Conservation (phyloP, 2,888 invertebrate genomes). For the Dryocosmus kuriphilus region DNA sequence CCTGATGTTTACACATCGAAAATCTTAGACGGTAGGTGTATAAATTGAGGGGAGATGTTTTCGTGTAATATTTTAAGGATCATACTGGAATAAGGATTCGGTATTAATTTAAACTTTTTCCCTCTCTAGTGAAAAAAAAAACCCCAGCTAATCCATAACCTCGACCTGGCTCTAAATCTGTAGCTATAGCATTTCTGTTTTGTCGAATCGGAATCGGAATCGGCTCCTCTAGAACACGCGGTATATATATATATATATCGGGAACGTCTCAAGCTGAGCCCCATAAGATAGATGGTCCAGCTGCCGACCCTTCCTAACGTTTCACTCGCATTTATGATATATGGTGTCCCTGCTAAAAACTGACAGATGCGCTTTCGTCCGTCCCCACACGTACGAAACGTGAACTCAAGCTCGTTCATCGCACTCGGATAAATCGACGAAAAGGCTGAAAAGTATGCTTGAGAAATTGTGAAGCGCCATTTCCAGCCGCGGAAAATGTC, state of each 20-base stretch:
- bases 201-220: background rate
- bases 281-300: constrained; percentile 67
- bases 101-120: too few species aligned
- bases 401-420: constrained; percentile 32
- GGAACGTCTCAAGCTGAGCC: constrained; percentile 62
- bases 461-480: constrained; percentile 57
- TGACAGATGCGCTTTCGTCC: constrained; percentile 65
- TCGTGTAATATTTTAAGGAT: too few species aligned
- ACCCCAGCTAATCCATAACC: background rate
- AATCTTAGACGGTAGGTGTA: too few species aligned
- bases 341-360: constrained; percentile 66
- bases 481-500: background rate
- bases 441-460: constrained; percentile 58
- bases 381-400: constrained; percentile 24
- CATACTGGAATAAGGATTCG: too few species aligned
- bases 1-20: too few species aligned
- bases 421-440: constrained; percentile 60
- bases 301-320: constrained; percentile 58
- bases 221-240: background rate
- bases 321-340: constrained; percentile 68
- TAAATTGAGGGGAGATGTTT: too few species aligned
- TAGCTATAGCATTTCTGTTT: background rate
- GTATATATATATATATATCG: background rate
- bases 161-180: background rate
- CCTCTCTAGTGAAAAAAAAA: background rate